Base-by-base conservation (phyloP, 2,888 invertebrate species). In the Andricus curvator region DNA sequence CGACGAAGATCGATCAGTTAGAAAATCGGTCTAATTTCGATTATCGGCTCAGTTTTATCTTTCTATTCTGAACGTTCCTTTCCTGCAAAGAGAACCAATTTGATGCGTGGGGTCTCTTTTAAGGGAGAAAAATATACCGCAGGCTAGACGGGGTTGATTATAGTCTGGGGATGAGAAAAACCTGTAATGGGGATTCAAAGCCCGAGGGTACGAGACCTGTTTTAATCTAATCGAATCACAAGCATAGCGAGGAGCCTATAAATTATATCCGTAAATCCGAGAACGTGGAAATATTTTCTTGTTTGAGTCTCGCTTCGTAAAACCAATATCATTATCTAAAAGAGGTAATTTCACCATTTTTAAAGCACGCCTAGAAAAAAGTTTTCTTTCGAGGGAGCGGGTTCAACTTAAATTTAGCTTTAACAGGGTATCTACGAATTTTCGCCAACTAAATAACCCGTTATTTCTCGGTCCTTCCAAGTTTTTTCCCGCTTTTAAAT, bases 111-210 rank as follows among this genome's bases (percentile, higher is more conserved):
- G 74, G 74, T 74, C 29, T 74, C n/a, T 68, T n/a, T 70, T 29
- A 51, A 51, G 51, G 74, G 56, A 33, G 33, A 74, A 56, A 33
- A 74, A 51, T 74, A 74, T 74, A 74, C 74, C 74, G 56, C 33
- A 74, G 74, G 51, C 74, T 51, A 74, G 56, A 29, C 51, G 51
- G 74, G 74, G 74, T 56, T 74, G 74, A 74, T 74, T 74, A 74
- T 33, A 74, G 74, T 74, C 17, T 6, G 62, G 33, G 51, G 74
- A 74, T 74, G 51, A 56, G 25, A 25, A 29, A 51, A 56, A 33
- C n/a, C 51, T 33, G 56, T 51, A 56, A 74, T 74, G 56, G 29
- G 74, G 29, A 74, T 74, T 74, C 37, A 33, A 74, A 74, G 33
- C 74, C 56, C 56, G 51, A 33, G 48, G 74, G n/a, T 33, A 33